phyloP scores from a whole-genome alignment of 2,797 vertebrate genomes.

The Sebastes dallii region DNA sequence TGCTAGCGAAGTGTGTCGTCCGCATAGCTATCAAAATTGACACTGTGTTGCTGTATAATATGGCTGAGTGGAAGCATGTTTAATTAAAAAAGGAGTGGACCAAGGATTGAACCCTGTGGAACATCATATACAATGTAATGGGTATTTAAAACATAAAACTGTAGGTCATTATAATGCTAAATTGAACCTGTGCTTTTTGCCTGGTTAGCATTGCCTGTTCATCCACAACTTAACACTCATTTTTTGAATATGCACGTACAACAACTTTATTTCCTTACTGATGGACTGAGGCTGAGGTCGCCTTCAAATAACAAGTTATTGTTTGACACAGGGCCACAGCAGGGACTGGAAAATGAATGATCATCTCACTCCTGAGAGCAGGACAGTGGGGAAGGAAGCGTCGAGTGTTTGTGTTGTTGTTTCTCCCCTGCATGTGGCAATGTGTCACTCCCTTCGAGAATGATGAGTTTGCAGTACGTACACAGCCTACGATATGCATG shows the following conservation, averaged over 20 bases:
- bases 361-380: not conserved
- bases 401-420: not conserved
- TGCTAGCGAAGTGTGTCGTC: not conserved
- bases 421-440: not conserved
- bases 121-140: not conserved
- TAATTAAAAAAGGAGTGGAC: not conserved
- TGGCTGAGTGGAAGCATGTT: not conserved
- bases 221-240: not conserved
- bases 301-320: not conserved
- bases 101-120: not conserved
- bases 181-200: not conserved
- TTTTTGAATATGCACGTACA: not conserved
- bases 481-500: not conserved
- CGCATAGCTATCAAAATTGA: not conserved
- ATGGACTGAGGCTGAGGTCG: not conserved
- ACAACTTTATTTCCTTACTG: not conserved
- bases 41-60: not conserved
- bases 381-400: conserved; percentile 7
- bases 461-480: conserved; percentile 2
- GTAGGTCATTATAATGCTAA: not conserved
- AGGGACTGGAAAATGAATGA: conserved; percentile 16
- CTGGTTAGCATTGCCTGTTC: not conserved
- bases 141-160: not conserved
- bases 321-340: not conserved
- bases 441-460: conserved; percentile 29